phyloP scores from a whole-genome alignment of 2,888 invertebrate species.

The Spicauda simplicius region DNA sequence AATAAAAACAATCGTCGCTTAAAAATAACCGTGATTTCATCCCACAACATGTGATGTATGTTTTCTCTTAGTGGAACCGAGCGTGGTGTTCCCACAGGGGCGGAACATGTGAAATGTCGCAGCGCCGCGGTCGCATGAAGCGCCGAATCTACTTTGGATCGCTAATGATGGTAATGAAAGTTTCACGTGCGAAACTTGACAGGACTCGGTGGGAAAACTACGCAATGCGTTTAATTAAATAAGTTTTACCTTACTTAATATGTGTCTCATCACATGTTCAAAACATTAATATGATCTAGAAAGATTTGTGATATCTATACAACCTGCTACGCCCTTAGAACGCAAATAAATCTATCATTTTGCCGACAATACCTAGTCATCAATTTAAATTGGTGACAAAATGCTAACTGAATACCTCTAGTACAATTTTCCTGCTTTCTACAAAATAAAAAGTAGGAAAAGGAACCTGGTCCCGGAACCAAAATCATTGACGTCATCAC shows the following conservation, averaged over 20 bases:
- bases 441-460: constrained; percentile 40
- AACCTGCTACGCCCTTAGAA: too few relatives aligned
- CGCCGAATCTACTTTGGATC: constrained; percentile 62
- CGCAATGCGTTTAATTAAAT: neutral
- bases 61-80: constrained; percentile 68
- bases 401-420: too few relatives aligned
- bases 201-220: constrained; percentile 1
- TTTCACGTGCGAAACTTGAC: constrained; percentile 40
- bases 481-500: constrained; percentile 40
- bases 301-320: too few relatives aligned
- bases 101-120: constrained; percentile 77
- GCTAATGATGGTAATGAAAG: constrained; percentile 69
- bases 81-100: constrained; percentile 68
- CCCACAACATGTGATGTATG: constrained; percentile 77
- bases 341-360: too few relatives aligned
- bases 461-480: constrained; percentile 59
- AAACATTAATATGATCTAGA: too few relatives aligned
- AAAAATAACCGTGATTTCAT: constrained; percentile 85
- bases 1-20: constrained; percentile 84
- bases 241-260: neutral
- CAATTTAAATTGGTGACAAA: too few relatives aligned
- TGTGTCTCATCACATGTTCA: too few relatives aligned
- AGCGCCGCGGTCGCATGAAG: constrained; percentile 65
- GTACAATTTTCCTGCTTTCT: neutral
- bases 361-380: too few relatives aligned